A percentile compares a stretch with the other conserved stretches of the same genome.
Conservation (phyloP, 2,797 vertebrate species). For the Danio jaintianensis region DNA sequence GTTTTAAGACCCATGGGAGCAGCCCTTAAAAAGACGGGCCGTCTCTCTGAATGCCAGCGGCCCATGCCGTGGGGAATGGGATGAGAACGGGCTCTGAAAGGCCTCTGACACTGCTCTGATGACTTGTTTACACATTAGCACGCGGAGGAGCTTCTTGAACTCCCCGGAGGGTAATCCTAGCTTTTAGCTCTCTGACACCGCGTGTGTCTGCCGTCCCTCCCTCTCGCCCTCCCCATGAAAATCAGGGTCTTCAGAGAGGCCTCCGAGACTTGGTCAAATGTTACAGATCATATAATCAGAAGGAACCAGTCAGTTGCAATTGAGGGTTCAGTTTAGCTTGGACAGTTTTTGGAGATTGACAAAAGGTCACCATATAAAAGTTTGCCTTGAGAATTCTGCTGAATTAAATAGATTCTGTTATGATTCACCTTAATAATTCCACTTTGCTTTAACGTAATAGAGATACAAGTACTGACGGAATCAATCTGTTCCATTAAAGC, state of each 20-base stretch:
- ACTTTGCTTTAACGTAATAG: neutral
- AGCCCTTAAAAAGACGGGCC: conserved; percentile 78
- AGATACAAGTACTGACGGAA: too few relatives aligned
- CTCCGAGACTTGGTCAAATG: conserved; percentile 28
- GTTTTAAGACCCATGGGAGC: conserved; percentile 53
- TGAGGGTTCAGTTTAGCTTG: neutral
- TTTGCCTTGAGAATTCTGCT: neutral
- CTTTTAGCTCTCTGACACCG: conserved; percentile 58
- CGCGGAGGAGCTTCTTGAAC: conserved; percentile 61
- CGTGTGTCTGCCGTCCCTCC: conserved; percentile 53
- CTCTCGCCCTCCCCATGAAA: conserved; percentile 47
- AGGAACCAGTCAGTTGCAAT: neutral
- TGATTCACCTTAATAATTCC: neutral
- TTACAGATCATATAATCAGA: conserved; percentile 17
- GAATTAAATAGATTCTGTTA: neutral
- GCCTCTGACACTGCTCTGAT: conserved; percentile 84
- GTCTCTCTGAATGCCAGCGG: conserved; percentile 84
- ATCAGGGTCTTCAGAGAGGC: conserved; percentile 4
- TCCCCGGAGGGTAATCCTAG: conserved; percentile 73
- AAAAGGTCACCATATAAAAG: neutral
- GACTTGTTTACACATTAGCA: conserved; percentile 86
- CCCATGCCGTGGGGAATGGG: conserved; percentile 81
- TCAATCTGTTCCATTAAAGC: too few relatives aligned
- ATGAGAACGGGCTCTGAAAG: conserved; percentile 82
- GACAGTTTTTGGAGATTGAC: neutral